Evolutionary conservation across 1,140 invertebrate genomes (phyloP).

Genomic region (Aphis gossypii): DNA sequence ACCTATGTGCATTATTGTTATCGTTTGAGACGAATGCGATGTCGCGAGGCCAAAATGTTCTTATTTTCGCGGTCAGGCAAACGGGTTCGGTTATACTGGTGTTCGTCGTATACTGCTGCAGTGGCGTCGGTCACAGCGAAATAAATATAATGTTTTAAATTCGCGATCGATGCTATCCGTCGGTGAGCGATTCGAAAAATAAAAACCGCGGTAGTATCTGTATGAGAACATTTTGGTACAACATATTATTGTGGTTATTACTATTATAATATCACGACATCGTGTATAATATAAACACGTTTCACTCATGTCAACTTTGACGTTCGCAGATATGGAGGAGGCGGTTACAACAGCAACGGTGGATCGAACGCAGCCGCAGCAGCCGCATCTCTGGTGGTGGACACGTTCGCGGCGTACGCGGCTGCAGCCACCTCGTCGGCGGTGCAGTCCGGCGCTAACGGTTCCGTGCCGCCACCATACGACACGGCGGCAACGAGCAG

Average conservation of each 20-base stretch:
- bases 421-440: conserved; percentile 39
- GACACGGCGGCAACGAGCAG: conserved; percentile 25
- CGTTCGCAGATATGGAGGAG: neutral
- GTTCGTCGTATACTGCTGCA: neutral
- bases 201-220: neutral
- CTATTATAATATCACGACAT: neutral
- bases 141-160: neutral
- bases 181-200: neutral
- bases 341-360: neutral
- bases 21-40: neutral
- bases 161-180: neutral
- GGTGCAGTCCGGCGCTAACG: neutral
- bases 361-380: conserved; percentile 30
- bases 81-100: neutral
- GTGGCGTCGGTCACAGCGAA: neutral
- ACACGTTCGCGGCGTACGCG: conserved; percentile 51
- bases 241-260: neutral
- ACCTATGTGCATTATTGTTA: neutral
- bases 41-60: neutral
- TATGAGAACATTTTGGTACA: neutral
- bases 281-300: neutral
- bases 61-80: neutral
- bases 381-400: conserved; percentile 35
- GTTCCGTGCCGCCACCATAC: conserved; percentile 33
- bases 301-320: neutral